Evolutionary conservation across 2,888 invertebrate species (phyloP).

Genomic region (Idaea aversata): DNA sequence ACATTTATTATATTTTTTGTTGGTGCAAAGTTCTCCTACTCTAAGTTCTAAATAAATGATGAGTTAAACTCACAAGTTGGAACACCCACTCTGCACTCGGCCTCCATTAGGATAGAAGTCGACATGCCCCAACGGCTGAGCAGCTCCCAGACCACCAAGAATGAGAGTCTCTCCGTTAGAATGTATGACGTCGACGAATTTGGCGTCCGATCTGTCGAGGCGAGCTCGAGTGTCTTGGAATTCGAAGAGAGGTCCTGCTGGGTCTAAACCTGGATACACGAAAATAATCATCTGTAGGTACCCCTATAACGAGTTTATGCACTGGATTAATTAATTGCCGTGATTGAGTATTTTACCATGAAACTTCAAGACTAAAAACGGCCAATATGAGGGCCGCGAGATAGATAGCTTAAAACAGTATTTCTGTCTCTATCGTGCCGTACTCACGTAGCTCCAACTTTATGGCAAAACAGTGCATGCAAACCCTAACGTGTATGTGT

Average conservation of each 20-base stretch:
- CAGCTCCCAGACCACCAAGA: conserved; percentile 92
- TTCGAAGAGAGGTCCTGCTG: conserved; percentile 95
- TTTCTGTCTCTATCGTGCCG: too few species aligned
- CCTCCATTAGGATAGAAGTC: conserved; percentile 97
- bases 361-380: too few species aligned
- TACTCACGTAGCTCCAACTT: too few species aligned
- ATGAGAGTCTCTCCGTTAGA: conserved; percentile 96
- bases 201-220: conserved; percentile 90
- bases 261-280: conserved; percentile 85
- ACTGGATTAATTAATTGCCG: too few species aligned
- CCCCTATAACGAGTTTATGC: too few species aligned
- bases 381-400: too few species aligned
- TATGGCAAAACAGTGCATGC: too few species aligned
- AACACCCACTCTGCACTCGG: conserved; percentile 94
- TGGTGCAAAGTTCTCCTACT: too few species aligned
- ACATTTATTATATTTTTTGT: too few species aligned
- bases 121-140: conserved; percentile 95
- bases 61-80: conserved; percentile 82
- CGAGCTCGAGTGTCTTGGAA: conserved; percentile 92
- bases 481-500: too few species aligned
- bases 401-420: too few species aligned
- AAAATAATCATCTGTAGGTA: not conserved
- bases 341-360: too few species aligned
- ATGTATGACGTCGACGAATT: conserved; percentile 95
- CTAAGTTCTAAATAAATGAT: not conserved